Evolutionary conservation across 1,140 invertebrate genomes (phyloP).

Genomic region (Cecropterus lyciades): DNA sequence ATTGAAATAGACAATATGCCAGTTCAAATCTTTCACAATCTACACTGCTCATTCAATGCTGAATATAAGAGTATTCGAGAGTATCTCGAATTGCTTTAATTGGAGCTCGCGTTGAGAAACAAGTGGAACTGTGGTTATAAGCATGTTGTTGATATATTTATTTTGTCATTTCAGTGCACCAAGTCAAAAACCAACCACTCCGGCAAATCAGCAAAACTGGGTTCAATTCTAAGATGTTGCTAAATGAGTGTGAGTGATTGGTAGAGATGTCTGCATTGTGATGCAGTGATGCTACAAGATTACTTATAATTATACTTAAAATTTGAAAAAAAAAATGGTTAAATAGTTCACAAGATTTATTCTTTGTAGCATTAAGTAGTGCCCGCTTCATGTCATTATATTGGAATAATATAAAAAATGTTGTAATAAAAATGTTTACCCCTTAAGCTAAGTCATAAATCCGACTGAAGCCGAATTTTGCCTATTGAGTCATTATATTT

Average conservation of each 20-base stretch:
- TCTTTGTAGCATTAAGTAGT: constrained; percentile 17
- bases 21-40: no score
- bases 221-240: constrained; percentile 69
- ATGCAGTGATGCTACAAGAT: constrained; percentile 17
- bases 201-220: constrained; percentile 77
- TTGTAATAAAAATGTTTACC: neutral
- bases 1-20: no score
- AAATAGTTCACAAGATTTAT: constrained; percentile 12
- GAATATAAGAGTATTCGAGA: no score
- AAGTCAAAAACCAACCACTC: constrained; percentile 64
- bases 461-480: no score
- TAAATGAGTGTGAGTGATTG: constrained; percentile 33
- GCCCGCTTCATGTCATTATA: neutral
- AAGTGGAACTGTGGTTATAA: no score
- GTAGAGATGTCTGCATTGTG: constrained; percentile 41
- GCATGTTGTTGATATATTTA: neutral
- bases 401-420: neutral
- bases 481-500: neutral
- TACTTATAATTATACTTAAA: constrained; percentile 20
- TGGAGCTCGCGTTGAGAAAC: no score
- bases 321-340: constrained; percentile 7
- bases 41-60: no score
- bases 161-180: constrained; percentile 59
- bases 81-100: no score
- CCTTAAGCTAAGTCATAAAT: no score